Percentiles rank a stretch among this genome's conserved stretches.
These are phyloP conservation scores for Hydrochoerus hydrochaeris DNA, from an alignment of 2,113 vertebrate genomes.

Conservation along the genomic window DNA sequence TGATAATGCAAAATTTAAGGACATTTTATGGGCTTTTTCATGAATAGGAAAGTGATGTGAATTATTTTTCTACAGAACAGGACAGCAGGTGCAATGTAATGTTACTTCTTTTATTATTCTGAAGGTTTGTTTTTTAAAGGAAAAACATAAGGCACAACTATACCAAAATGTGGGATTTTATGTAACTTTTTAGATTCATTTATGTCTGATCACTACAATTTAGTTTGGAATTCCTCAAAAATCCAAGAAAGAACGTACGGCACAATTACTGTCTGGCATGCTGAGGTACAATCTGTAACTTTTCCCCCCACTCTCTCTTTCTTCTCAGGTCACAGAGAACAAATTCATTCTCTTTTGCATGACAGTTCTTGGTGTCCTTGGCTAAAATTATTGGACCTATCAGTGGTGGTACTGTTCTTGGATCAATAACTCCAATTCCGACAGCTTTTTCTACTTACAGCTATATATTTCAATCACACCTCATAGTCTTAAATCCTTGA, in stretches of 20 bases:
- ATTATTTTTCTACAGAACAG: not conserved
- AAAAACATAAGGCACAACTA: not conserved
- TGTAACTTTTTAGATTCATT: not conserved
- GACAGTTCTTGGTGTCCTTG: not conserved
- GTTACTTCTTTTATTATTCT: not conserved
- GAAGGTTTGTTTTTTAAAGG: not conserved
- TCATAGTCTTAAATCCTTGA: not conserved
- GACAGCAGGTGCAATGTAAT: not conserved
- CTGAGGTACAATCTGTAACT: not conserved
- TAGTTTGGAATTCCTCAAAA: not conserved
- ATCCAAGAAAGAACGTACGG: not conserved
- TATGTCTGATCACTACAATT: not conserved
- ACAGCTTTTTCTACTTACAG: not conserved
- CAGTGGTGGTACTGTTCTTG: not conserved
- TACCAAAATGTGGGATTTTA: not conserved
- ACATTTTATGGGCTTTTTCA: not conserved
- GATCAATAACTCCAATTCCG: not conserved
- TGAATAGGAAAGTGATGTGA: not conserved
- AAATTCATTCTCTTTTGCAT: not conserved
- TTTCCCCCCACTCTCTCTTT: not conserved
- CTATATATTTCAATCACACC: not conserved
- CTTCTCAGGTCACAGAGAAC: not conserved
- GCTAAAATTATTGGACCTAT: not conserved
- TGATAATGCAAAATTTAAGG: constrained; percentile 17
- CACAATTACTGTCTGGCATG: not conserved